Evolutionary conservation across 2,797 vertebrate species (phyloP).

Genomic region (Manis pentadactyla): DNA sequence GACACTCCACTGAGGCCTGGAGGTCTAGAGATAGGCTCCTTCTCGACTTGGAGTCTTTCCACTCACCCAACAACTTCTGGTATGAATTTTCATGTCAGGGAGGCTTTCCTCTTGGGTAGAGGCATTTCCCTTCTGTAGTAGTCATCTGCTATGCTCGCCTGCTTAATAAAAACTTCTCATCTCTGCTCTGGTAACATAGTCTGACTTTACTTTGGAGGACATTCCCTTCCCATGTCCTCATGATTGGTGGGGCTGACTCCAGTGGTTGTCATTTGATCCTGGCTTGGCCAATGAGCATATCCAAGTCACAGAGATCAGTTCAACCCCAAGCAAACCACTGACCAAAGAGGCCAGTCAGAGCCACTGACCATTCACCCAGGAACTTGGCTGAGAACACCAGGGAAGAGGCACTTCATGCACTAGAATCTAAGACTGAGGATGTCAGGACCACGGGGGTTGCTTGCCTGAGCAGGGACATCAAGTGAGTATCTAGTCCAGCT

Average conservation of each 20-base stretch:
- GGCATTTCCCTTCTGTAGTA: not conserved
- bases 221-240: not conserved
- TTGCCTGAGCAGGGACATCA: not conserved
- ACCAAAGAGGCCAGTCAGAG: not conserved
- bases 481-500: not conserved
- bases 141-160: not conserved
- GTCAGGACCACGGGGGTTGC: not conserved
- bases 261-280: not conserved
- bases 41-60: not conserved
- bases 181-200: not conserved
- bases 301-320: not conserved
- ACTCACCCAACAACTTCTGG: not conserved
- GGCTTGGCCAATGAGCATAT: not conserved
- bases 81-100: not conserved
- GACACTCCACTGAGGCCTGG: fast-evolving
- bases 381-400: not conserved
- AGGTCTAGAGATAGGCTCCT: not conserved
- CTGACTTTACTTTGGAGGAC: not conserved
- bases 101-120: not conserved
- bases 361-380: not conserved
- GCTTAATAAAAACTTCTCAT: not conserved
- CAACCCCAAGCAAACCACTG: not conserved
- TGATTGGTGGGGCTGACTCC: not conserved
- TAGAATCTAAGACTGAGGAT: not conserved
- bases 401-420: not conserved